Percentiles rank a stretch among this genome's conserved stretches.
These are phyloP conservation scores for Polyodon spathula DNA, from an alignment of 2,113 vertebrate genomes.

Conservation along the genomic window DNA sequence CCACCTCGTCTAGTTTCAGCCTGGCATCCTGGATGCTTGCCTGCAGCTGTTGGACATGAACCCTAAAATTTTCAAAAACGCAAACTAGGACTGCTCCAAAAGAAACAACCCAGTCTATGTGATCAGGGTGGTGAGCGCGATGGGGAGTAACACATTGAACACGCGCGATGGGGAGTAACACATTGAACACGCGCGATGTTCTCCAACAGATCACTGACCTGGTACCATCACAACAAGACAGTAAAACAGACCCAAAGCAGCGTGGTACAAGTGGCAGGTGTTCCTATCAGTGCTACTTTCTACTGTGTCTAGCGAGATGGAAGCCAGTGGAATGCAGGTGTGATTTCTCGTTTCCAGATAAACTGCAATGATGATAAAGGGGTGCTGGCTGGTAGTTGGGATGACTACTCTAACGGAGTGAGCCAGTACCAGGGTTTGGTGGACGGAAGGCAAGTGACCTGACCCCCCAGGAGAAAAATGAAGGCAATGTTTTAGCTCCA, in stretches of 20 bases:
- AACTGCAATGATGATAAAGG: constrained; percentile 84
- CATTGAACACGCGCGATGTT: too few relatives aligned
- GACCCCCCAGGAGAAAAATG: constrained; percentile 89
- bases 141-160: constrained; percentile 59
- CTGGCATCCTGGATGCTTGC: constrained; percentile 47
- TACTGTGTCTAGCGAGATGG: background rate
- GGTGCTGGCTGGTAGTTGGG: constrained; percentile 75
- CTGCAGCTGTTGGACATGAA: constrained; percentile 49
- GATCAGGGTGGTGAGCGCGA: constrained; percentile 52
- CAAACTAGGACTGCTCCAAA: constrained; percentile 41
- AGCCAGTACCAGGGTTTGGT: constrained; percentile 60
- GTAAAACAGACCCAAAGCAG: too few relatives aligned
- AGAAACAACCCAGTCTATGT: constrained; percentile 46
- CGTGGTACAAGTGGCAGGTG: too few relatives aligned
- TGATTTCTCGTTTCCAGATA: constrained; percentile 64
- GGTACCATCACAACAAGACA: too few relatives aligned
- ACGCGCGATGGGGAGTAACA: too few relatives aligned
- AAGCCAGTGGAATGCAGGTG: background rate
- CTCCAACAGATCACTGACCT: too few relatives aligned
- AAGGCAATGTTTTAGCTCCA: constrained; percentile 54
- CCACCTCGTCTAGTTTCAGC: constrained; percentile 46
- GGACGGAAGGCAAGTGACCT: constrained; percentile 92
- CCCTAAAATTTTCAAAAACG: constrained; percentile 49
- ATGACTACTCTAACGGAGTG: constrained; percentile 58
- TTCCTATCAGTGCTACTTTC: too few relatives aligned